Evolutionary conservation across 2,888 invertebrate genomes (phyloP), one percentile per base, ranked within the genome.

Genomic region (Labia minor): DNA sequence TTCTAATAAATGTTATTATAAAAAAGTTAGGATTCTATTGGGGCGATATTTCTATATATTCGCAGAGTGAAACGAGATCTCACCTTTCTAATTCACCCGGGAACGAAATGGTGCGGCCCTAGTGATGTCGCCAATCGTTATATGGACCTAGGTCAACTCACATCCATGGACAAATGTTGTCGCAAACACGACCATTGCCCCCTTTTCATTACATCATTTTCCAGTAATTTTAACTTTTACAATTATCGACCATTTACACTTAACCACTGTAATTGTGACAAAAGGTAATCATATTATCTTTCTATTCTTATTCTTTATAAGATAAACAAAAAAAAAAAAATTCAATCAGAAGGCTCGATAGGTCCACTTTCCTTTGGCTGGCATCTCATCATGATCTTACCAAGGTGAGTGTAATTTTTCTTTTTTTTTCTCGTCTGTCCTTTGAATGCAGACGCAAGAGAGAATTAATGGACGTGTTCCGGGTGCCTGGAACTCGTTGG

Each of bases 401-500:
- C 19, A 21, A 62, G 33, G 69, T 71, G 65, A 70, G 66, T 61
- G 67, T 65, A 66, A 64, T 65, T n/a, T 26, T 26, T 26, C 8
- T 8, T 26, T 26, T 26, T 26, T 26, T 8, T 26, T 26, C 8
- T 26, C 8, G 3, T 3, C 8, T 26, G 26, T 26, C 26, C 26
- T 26, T 8, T 3, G 11, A n/a, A 69, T 69, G 78, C 73, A 80
- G 81, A 75, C 75, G 76, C 67, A 81, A 79, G 71, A 78, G 84
- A 26, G 80, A 79, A 69, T 75, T 83, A 70, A 77, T 80, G 76
- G 89, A 90, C 75, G 78, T 90, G 72, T 82, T 93, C 67, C 85
- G 91, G 70, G 86, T 92, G 63, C 94, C 94, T 0, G 94, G 94
- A 64, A 95, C 95, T 0, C 89, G 91, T 76, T 95, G 95, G 95